Evolutionary conservation across 2,888 invertebrate genomes (phyloP).

Genomic region (Ferdinandea cuprea): DNA sequence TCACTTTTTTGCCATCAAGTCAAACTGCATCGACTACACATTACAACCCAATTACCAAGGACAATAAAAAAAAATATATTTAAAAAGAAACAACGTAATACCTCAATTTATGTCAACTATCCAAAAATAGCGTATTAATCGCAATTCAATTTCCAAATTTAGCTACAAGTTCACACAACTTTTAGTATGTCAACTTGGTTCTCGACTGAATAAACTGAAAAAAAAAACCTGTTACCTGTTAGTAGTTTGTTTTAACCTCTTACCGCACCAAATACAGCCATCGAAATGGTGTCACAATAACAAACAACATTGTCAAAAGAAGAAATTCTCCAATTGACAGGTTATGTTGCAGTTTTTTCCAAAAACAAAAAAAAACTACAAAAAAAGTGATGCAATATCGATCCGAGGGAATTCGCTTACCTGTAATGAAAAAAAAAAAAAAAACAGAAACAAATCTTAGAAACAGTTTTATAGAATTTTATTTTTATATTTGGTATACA

Average conservation of each 20-base stretch:
- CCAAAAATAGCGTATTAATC: conserved; percentile 9
- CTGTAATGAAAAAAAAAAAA: conserved; percentile 53
- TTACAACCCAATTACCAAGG: conserved; percentile 26
- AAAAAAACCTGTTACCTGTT: conserved; percentile 11
- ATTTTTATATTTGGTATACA: too few relatives aligned
- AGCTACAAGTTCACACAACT: conserved; percentile 13
- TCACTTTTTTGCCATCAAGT: not conserved
- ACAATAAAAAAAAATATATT: conserved; percentile 18
- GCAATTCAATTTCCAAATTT: conserved; percentile 23
- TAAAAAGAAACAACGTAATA: too few relatives aligned
- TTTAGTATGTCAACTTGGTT: conserved; percentile 4
- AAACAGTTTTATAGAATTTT: not conserved
- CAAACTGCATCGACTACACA: not conserved
- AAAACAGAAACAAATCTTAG: conserved; percentile 1
- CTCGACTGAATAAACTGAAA: not conserved
- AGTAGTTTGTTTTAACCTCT: conserved; percentile 14
- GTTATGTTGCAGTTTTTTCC: conserved; percentile 46
- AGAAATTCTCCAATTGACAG: conserved; percentile 39
- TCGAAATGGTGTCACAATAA: conserved; percentile 12
- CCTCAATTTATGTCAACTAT: conserved; percentile 12
- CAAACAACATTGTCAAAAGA: conserved; percentile 29
- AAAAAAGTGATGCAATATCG: conserved; percentile 3
- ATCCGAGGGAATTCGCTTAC: conserved; percentile 59
- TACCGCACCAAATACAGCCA: conserved; percentile 39
- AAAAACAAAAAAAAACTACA: conserved; percentile 5